These are phyloP conservation scores for Larimichthys crocea DNA, from an alignment of 2,113 vertebrate species.

Conservation along the genomic window DNA sequence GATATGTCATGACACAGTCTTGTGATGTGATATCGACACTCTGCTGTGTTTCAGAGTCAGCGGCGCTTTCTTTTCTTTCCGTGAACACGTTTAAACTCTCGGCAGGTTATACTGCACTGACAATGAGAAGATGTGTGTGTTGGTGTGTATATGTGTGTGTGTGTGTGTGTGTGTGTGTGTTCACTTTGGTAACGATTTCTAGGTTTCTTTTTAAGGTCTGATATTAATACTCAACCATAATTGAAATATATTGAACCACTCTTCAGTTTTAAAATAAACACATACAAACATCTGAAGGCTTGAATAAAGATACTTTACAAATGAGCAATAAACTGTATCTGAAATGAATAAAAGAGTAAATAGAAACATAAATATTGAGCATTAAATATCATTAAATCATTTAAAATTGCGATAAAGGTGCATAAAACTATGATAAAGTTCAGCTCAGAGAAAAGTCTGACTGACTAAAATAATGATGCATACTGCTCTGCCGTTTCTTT, in stretches of 20 bases:
- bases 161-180: not conserved
- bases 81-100: slow-evolving; percentile 4
- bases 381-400: not conserved
- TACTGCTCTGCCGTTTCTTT: not conserved
- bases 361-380: not conserved
- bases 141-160: not conserved
- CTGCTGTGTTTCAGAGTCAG: not conserved
- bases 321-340: too few relatives aligned
- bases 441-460: not conserved
- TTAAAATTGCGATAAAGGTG: not conserved
- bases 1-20: not conserved
- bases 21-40: not conserved
- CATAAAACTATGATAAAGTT: not conserved
- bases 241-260: not conserved
- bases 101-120: not conserved
- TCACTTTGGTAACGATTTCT: not conserved
- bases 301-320: too few relatives aligned
- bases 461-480: not conserved
- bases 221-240: not conserved
- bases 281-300: too few relatives aligned
- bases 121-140: not conserved
- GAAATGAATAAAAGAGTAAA: not conserved
- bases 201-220: not conserved
- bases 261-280: too few relatives aligned
- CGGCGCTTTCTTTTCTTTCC: not conserved